Evolutionary conservation across 2,113 vertebrate species (phyloP).

Genomic region (Thalassarche chlororhynchos): DNA sequence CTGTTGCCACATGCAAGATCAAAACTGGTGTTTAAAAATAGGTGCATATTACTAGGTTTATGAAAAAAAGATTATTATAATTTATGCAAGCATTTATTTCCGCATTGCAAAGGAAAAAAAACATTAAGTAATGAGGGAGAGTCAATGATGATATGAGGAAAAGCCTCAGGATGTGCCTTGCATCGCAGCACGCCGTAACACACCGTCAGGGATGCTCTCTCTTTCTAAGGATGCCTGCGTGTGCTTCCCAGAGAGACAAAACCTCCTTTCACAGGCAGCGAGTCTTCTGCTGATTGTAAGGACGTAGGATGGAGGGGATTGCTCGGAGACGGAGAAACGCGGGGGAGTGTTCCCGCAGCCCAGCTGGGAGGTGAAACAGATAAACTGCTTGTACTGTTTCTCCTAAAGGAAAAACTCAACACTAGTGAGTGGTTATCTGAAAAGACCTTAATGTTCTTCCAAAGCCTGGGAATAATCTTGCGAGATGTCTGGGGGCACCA

Average conservation of each 20-base stretch:
- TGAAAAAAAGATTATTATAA: neutral
- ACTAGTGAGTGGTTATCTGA: accelerated
- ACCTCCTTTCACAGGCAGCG: neutral
- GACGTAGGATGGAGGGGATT: neutral
- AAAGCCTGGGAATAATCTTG: neutral
- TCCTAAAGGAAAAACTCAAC: neutral
- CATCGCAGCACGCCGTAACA: accelerated
- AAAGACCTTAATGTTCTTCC: neutral
- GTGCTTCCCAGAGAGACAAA: neutral
- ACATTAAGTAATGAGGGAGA: neutral
- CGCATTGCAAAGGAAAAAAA: neutral
- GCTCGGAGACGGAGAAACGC: neutral
- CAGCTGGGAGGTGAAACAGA: neutral
- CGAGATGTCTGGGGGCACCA: neutral
- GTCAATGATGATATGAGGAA: neutral
- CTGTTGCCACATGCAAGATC: neutral
- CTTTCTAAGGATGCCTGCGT: accelerated
- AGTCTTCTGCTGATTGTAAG: neutral
- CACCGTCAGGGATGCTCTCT: accelerated
- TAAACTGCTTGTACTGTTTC: neutral
- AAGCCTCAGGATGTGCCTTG: neutral
- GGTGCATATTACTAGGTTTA: neutral
- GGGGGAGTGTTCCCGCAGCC: neutral
- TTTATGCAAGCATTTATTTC: neutral
- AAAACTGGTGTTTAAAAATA: neutral